phyloP scores from a whole-genome alignment of 2,113 vertebrate species.

The Gymnogyps californianus region DNA sequence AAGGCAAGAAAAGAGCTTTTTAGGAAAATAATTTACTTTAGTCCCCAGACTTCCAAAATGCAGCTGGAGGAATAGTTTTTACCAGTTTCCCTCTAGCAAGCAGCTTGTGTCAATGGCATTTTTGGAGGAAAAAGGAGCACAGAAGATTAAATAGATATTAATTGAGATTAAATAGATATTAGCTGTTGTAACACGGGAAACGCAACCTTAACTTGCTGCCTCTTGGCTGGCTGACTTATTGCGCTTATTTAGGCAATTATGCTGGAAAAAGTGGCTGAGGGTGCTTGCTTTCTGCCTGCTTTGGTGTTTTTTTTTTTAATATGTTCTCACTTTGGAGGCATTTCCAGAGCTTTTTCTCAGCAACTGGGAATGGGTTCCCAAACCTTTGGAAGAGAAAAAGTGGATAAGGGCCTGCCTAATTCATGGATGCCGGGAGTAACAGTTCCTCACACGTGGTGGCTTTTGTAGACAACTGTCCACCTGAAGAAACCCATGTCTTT shows the following conservation, averaged over 20 bases:
- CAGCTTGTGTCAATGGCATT: background rate
- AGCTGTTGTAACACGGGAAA: background rate
- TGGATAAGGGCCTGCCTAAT: background rate
- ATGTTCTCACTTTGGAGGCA: background rate
- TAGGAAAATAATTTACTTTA: background rate
- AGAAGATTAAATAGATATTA: background rate
- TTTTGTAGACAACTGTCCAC: background rate
- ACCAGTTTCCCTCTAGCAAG: background rate
- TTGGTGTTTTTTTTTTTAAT: background rate
- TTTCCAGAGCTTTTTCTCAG: background rate
- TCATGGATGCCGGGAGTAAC: background rate
- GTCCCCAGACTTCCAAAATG: background rate
- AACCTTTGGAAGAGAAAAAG: background rate
- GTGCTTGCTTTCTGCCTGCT: background rate
- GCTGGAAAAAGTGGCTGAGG: background rate
- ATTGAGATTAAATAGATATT: background rate
- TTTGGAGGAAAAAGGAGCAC: background rate
- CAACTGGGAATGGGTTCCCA: background rate
- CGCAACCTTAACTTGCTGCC: background rate
- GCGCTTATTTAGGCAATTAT: background rate
- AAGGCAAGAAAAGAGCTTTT: background rate
- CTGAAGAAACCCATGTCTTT: background rate
- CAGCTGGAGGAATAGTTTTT: background rate
- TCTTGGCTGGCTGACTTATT: background rate
- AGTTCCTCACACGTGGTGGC: background rate